Conservation (phyloP, 2,888 invertebrate genomes). For the Dasysyrphus tricinctus region DNA sequence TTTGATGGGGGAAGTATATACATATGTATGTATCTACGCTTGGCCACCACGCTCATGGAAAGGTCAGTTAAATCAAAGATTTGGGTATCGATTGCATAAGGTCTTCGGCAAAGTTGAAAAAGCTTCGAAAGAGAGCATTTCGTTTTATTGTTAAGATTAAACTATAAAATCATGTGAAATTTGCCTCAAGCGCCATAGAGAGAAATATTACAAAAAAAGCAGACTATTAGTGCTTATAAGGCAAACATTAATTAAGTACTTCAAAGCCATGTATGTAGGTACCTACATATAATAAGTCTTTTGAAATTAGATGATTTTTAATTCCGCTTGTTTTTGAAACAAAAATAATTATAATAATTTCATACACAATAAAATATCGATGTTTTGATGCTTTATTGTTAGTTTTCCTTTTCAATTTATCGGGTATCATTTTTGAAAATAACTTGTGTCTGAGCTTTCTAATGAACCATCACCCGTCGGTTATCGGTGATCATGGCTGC, state of each 20-base stretch:
- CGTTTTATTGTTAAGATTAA: slow-evolving; percentile 13
- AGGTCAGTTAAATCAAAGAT: slow-evolving; percentile 39
- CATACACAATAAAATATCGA: neutral
- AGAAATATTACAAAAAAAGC: neutral
- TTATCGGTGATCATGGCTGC: neutral
- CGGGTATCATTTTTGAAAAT: neutral
- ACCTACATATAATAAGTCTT: neutral
- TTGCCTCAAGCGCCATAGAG: neutral
- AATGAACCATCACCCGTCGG: neutral
- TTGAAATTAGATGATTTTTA: neutral
- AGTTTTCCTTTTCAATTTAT: neutral
- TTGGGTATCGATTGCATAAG: slow-evolving; percentile 51
- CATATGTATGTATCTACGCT: neutral
- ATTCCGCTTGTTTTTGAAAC: neutral
- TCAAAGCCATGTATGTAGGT: neutral
- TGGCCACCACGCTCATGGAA: slow-evolving; percentile 35
- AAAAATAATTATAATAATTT: neutral
- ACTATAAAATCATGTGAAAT: slow-evolving; percentile 1
- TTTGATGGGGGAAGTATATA: slow-evolving; percentile 34
- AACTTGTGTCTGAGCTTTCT: neutral
- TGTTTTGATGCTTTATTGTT: slow-evolving; percentile 6
- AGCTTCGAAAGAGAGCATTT: slow-evolving; percentile 30
- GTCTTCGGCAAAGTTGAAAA: slow-evolving; percentile 13
- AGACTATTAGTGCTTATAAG: neutral
- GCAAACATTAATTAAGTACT: neutral